Base-by-base conservation (phyloP, 2,797 vertebrate genomes). In the Myotis planiceps region DNA sequence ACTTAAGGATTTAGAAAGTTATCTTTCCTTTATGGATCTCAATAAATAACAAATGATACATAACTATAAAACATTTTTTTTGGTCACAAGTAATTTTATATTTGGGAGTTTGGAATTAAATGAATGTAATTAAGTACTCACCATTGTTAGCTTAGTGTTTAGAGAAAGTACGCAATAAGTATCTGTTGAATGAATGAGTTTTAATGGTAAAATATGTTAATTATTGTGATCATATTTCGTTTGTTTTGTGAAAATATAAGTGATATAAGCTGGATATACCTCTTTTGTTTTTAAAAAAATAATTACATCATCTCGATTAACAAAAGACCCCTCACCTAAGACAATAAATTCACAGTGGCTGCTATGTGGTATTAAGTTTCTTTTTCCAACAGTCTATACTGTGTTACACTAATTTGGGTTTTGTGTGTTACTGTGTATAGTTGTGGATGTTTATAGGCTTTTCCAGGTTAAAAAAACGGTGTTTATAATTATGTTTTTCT, bases 161-260 rank as follows among this genome's bases (percentile, higher is more conserved):
- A 37, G 39, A 90, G 74, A 76, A 94, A 86, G n/a, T 25, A 82
- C 34, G 95, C 21, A 82, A 47, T 86, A 65, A 96, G 58, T 85
- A 65, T 69, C 27, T 92, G 53, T 69, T 90, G n/a, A 53, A 66
- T 80, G 55, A 78, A 27, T 68, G 13, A 32, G 45, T 90, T 90
- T 96, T 88, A 80, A 65, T 87, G 27, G 68, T 18, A 86, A 93
- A 85, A 63, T 90, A 8, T 47, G 42, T 80, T 83, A 42, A 75
- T 80, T 78, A 34, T 66, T 75, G 4, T 71, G 66, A 94, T 80
- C 34, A 49, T 49, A 86, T 82, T 92, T 92, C 32, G 45, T 63
- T 53, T 81, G 25, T 90, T 88, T 80, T 88, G 21, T 90, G 47
- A 88, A 88, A 88, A 83, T 75, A 6, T 72, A 71, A 81, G 15